Evolutionary conservation across 53 echinoderm and acorn worm species (phyloP).

Genomic region (Henricia sp.): DNA sequence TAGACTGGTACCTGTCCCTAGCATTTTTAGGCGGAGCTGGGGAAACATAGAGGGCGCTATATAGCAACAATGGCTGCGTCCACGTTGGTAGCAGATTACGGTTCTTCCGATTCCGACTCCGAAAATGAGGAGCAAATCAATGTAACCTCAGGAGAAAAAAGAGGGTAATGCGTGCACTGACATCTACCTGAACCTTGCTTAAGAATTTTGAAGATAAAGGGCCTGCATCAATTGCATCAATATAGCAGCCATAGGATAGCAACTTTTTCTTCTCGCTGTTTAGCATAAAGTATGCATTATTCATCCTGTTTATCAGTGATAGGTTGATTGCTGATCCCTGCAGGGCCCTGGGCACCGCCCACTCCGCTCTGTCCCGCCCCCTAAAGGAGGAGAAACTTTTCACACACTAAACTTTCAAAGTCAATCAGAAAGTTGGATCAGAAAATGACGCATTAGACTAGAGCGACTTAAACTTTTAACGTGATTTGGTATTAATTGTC

Average conservation of each 20-base stretch:
- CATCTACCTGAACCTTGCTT: neutral
- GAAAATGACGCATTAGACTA: too few species aligned
- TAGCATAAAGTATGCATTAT: neutral
- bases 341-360: neutral
- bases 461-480: too few species aligned
- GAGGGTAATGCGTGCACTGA: too few species aligned
- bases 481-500: neutral
- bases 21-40: too few species aligned
- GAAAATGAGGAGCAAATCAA: constrained; percentile 53
- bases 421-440: neutral
- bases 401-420: neutral
- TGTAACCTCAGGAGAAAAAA: too few species aligned
- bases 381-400: neutral
- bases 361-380: neutral
- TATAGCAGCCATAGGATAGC: neutral
- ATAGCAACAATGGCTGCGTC: constrained; percentile 22
- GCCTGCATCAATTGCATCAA: neutral
- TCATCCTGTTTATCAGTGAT: too few species aligned
- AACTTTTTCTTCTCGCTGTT: neutral
- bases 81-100: constrained; percentile 51
- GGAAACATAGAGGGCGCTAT: constrained; percentile 12
- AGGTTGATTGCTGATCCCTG: too few species aligned
- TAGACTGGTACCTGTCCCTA: too few species aligned
- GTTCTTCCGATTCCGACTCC: constrained; percentile 54
- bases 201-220: neutral